Percentiles rank a stretch among this genome's conserved stretches.
Conservation (phyloP, 2,888 invertebrate species). For the Seira sanloemensis region DNA sequence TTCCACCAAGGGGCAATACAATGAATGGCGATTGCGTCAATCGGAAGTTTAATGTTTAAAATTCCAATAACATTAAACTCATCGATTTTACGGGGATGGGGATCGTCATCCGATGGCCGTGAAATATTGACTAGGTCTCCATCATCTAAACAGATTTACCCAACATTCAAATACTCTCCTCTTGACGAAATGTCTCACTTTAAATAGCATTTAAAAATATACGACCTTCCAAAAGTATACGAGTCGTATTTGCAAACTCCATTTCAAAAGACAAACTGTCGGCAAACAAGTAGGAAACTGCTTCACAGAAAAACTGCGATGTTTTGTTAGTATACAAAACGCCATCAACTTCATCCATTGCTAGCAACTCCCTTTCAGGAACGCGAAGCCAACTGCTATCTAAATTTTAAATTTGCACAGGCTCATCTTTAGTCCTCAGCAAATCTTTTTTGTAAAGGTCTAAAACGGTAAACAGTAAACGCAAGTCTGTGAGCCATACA, state of each 20-base stretch:
- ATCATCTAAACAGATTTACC: too few relatives aligned
- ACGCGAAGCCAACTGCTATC: constrained; percentile 39
- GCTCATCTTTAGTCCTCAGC: not conserved
- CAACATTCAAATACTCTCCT: too few relatives aligned
- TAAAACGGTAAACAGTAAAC: not conserved
- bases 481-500: not conserved
- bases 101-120: not conserved
- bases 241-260: constrained; percentile 39
- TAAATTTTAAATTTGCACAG: not conserved
- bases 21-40: constrained; percentile 38
- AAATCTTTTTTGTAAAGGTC: not conserved
- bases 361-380: constrained; percentile 28
- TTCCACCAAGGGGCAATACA: constrained; percentile 50
- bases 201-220: too few relatives aligned
- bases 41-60: constrained; percentile 30
- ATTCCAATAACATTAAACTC: constrained; percentile 53
- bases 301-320: constrained; percentile 40
- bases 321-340: constrained; percentile 41
- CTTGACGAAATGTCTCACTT: too few relatives aligned
- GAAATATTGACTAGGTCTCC: not conserved
- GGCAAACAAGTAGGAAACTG: constrained; percentile 36
- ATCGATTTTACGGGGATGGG: constrained; percentile 30
- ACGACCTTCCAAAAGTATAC: not conserved
- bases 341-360: constrained; percentile 35
- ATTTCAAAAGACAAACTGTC: constrained; percentile 47